Percentiles rank a stretch among this genome's conserved stretches.
These are phyloP conservation scores for Nannoperca obscura DNA, from an alignment of 2,797 vertebrate species.

Conservation along the genomic window DNA sequence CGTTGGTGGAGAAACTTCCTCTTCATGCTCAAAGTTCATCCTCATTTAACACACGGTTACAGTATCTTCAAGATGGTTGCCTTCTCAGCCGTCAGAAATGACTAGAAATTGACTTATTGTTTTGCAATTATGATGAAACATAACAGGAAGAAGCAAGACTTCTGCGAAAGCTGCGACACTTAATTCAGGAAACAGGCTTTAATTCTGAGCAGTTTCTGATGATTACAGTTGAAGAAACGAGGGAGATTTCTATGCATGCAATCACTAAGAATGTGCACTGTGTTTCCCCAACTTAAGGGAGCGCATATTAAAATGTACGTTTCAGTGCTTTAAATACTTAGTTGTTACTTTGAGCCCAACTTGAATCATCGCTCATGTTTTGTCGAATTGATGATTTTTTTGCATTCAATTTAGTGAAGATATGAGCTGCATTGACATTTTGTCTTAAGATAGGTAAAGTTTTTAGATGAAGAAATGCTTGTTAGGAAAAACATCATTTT, in stretches of 20 bases:
- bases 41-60: not conserved
- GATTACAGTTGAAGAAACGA: conserved; percentile 11
- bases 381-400: conserved; percentile 3
- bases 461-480: conserved; percentile 27
- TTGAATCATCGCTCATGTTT: conserved; percentile 17
- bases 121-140: conserved; percentile 12
- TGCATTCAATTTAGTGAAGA: conserved; percentile 5
- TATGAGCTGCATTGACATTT: not conserved
- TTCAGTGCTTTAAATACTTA: conserved; percentile 55
- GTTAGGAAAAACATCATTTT: not conserved
- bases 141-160: conserved; percentile 14
- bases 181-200: conserved; percentile 32
- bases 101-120: conserved; percentile 9
- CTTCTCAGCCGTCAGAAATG: conserved; percentile 45
- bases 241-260: conserved; percentile 36
- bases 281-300: not conserved
- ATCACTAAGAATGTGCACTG: conserved; percentile 29
- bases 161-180: conserved; percentile 7
- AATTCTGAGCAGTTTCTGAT: conserved; percentile 13
- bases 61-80: conserved; percentile 38
- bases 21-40: not conserved
- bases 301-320: conserved; percentile 19
- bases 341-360: conserved; percentile 13
- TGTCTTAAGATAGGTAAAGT: conserved; percentile 4
- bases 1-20: not conserved